Percentiles rank a stretch among this genome's conserved stretches.
phyloP scores from a whole-genome alignment of 2,797 vertebrate species.

The Mallotus villosus region DNA sequence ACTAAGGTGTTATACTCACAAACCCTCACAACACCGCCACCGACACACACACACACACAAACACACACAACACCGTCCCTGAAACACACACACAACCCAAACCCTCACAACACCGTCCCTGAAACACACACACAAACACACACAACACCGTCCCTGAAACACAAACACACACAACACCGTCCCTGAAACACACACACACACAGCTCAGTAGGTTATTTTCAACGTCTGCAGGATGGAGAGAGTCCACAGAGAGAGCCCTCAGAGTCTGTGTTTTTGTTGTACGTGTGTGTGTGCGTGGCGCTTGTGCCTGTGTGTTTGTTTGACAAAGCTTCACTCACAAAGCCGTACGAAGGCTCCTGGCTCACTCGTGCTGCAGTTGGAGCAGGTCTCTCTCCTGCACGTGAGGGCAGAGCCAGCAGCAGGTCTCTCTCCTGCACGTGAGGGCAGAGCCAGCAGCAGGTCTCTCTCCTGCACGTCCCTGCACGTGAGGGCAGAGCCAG shows the following conservation, averaged over 20 bases:
- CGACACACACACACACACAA: too few species aligned
- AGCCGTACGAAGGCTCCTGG: neutral
- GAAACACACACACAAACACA: too few species aligned
- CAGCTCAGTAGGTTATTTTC: too few species aligned
- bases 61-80: too few species aligned
- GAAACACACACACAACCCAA: too few species aligned
- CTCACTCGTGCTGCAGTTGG: constrained; percentile 9
- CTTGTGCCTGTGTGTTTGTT: neutral
- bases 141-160: too few species aligned
- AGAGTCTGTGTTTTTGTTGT: neutral
- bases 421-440: constrained; percentile 37
- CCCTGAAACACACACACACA: neutral
- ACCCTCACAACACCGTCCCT: too few species aligned
- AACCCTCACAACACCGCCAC: neutral
- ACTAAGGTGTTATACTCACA: constrained; percentile 7
- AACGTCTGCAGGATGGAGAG: too few species aligned
- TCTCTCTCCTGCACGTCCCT: too few species aligned
- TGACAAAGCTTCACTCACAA: neutral
- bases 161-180: neutral
- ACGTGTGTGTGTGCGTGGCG: neutral
- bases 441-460: constrained; percentile 14
- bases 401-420: constrained; percentile 9
- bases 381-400: constrained; percentile 28
- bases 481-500: constrained; percentile 21
- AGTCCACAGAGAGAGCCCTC: too few species aligned